Percentiles rank a stretch among this genome's conserved stretches.
These are phyloP conservation scores for Arizona elegans DNA, from an alignment of 2,113 vertebrate species.

Conservation along the genomic window DNA sequence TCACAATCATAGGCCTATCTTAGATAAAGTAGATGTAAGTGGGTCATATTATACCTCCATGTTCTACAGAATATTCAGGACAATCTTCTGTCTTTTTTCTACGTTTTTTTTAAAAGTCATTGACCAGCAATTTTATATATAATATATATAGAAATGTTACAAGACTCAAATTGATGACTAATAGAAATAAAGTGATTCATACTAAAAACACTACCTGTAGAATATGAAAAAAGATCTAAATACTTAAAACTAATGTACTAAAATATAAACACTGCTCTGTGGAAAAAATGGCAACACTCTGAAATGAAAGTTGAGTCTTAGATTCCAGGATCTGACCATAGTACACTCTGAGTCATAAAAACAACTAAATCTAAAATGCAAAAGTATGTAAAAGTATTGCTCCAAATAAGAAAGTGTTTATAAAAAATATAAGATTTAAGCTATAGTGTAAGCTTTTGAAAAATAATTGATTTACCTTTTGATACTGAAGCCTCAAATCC, in stretches of 20 bases:
- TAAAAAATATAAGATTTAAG: neutral
- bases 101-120: neutral
- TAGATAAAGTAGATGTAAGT: neutral
- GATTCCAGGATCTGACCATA: neutral
- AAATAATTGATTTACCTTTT: neutral
- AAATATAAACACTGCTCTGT: neutral
- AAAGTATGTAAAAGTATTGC: neutral
- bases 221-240: neutral
- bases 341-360: neutral
- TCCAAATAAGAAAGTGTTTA: neutral
- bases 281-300: neutral
- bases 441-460: neutral
- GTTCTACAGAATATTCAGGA: neutral
- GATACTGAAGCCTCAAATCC: neutral
- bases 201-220: neutral
- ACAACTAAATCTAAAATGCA: neutral
- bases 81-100: neutral
- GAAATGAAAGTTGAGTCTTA: neutral
- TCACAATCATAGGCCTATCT: neutral
- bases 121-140: neutral
- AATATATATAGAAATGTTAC: neutral
- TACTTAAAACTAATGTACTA: neutral
- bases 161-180: neutral
- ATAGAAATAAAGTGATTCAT: neutral
- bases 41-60: neutral